phyloP scores from a whole-genome alignment of 2,797 vertebrate species.

The Hippocampus kuda region DNA sequence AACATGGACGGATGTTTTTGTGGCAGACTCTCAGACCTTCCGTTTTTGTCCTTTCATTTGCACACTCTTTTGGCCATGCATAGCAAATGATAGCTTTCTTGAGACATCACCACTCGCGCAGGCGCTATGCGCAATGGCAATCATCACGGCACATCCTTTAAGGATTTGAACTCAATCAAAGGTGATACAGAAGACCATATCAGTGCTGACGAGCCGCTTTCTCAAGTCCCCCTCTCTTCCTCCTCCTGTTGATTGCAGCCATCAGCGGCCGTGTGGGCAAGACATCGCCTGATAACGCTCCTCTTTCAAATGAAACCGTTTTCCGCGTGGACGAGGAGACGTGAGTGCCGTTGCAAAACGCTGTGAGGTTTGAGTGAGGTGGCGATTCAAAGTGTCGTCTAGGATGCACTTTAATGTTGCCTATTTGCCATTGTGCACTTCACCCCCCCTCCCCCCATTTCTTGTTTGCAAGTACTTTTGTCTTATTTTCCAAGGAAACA shows the following conservation, averaged over 20 bases:
- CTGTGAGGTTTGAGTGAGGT: neutral
- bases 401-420: neutral
- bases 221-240: conserved; percentile 49
- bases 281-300: conserved; percentile 31
- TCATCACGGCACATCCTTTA: conserved; percentile 47
- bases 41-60: neutral
- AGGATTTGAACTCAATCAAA: conserved; percentile 60
- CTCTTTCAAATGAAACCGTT: conserved; percentile 20
- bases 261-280: conserved; percentile 50
- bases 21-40: neutral
- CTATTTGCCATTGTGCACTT: neutral
- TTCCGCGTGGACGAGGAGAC: conserved; percentile 18
- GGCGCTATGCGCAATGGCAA: conserved; percentile 22
- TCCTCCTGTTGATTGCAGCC: conserved; percentile 58
- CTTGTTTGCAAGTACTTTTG: no score
- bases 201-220: conserved; percentile 49
- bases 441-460: no score
- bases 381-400: conserved; percentile 6
- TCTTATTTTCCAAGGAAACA: neutral
- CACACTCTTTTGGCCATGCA: conserved; percentile 13
- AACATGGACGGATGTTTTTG: no score
- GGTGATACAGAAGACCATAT: conserved; percentile 44
- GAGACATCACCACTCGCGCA: conserved; percentile 17
- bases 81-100: conserved; percentile 22
- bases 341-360: conserved; percentile 13